Evolutionary conservation across 2,797 vertebrate species (phyloP), one percentile per base, ranked within the genome.

Genomic region (Echiichthys vipera): DNA sequence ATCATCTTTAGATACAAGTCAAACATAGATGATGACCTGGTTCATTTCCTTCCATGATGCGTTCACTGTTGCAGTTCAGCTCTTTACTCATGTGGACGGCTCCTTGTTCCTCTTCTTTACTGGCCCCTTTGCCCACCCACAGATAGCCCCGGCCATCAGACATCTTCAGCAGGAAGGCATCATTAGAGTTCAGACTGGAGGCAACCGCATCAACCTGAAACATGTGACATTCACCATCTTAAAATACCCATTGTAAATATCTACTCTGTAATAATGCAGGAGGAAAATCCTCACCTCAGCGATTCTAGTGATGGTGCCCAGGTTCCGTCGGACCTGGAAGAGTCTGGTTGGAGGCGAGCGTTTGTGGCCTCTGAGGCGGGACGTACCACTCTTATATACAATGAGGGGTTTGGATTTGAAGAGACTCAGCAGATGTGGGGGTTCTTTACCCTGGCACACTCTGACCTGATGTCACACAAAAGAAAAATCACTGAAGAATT

Each of bases 361-460:
- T 6, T 83, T 78, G 78, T 96, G 95, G 18, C 92, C 94, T 50
- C 78, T 93, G 29, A 89, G 89, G 71, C 91, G 95, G 58, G 95
- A 97, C 7, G 96, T 97, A 37, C 97, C 96, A 11, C 95, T 91
- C 83, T 96, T 96, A 82, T 96, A 97, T 66, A 97, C 83, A 69
- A 97, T 88, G 57, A 98, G 95, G 0, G 96, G 96, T 34, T 95
- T 97, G 30, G 89, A 87, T 93, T 95, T 96, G 87, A 98, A 98
- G 82, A 98, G 89, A 80, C 96, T 96, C 65, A 97, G 90, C 68
- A 98, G 90, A 81, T 98, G 97, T 27, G 92, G 73, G 18, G 97
- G 96, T 68, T 98, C 97, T 90, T 98, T 98, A 53, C 96, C 96
- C 88, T 98, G 96, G 45, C 93, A 95, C 72, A 97, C 97, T 67